phyloP scores from a whole-genome alignment of 2,888 invertebrate genomes.

The Calephelis perditalis region DNA sequence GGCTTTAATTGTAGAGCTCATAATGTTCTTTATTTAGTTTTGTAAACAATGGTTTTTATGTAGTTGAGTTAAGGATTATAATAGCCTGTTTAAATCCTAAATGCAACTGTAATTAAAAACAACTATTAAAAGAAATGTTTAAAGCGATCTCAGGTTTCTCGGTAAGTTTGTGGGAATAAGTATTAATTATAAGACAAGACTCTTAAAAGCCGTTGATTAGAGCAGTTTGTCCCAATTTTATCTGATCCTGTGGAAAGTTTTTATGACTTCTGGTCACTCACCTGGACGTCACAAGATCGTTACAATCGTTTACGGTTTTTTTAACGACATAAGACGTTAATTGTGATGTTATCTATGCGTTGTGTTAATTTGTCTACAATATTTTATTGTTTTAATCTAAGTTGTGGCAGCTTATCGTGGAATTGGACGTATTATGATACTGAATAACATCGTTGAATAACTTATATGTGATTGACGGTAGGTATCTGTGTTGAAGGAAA shows the following conservation, averaged over 20 bases:
- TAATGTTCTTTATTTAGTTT: conserved; percentile 15
- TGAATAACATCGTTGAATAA: too few relatives aligned
- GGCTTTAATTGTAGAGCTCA: conserved; percentile 23
- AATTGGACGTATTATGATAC: background rate
- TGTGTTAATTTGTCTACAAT: too few relatives aligned
- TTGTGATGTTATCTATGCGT: conserved; percentile 7
- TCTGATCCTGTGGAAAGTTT: conserved; percentile 27
- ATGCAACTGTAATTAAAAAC: conserved; percentile 36
- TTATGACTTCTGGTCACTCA: conserved; percentile 17
- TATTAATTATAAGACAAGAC: conserved; percentile 36
- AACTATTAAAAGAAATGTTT: conserved; percentile 39
- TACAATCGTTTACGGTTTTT: conserved; percentile 18
- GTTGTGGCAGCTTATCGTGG: too few relatives aligned
- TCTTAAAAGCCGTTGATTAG: conserved; percentile 31
- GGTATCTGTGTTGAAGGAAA: too few relatives aligned
- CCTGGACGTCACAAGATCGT: conserved; percentile 16
- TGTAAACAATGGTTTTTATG: conserved; percentile 19
- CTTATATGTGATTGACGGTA: too few relatives aligned
- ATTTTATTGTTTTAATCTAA: too few relatives aligned
- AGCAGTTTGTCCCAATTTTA: conserved; percentile 28
- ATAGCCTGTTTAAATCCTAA: conserved; percentile 19
- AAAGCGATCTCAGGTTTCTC: conserved; percentile 35
- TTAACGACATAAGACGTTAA: conserved; percentile 15
- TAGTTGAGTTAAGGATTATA: conserved; percentile 25
- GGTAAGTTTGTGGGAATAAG: conserved; percentile 40